Evolutionary conservation across 2,888 invertebrate genomes (phyloP), one percentile per base, ranked within the genome.

Genomic region (Eupsilia transversa): DNA sequence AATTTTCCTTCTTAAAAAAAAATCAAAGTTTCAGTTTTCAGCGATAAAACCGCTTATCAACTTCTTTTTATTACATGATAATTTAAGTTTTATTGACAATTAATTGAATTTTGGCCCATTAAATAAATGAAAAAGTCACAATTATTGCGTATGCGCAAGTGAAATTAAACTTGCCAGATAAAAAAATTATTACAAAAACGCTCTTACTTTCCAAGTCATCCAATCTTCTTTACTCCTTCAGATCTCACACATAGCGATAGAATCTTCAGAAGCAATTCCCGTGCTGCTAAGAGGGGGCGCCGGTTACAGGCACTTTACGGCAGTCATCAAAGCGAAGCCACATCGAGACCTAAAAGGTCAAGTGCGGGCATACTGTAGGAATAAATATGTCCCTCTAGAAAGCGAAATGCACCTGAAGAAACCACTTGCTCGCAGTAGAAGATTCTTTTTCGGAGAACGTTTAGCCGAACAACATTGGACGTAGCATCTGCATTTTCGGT

Each of bases 281-380:
- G 91, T 93, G 33, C 86, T 95, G 72, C 86, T 94, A 23, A 92
- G 94, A 30, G 95, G 95, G 0, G 95, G 95, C 3, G 93, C 87
- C 0, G 94, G 94, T 0, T 92, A 94, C 88, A 86, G 81, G 2
- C 87, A 91, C 83, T 94, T 95, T 83, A 82, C 85, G 30, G 90
- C 91, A 12, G 85, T 93, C 38, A 89, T 92, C 30, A 91, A 89
- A 14, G 91, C 94, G 0, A 88, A 86, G 10, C 86, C 93, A 0
- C 87, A 89, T 4, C 79, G 80, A 3, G 84, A 86, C 0, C 84
- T 94, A 3, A 82, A 85, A 12, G 95, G 94, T 2, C 86, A 86
- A 38, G 89, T 95, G 3, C 83, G 89, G 27, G 93, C 89, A 0
- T 95, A 91, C 80, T 95, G 95, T 81, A 60, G 74, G 3, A 61